Evolutionary conservation across 2,113 vertebrate genomes (phyloP).

Genomic region (Neoarius graeffei): DNA sequence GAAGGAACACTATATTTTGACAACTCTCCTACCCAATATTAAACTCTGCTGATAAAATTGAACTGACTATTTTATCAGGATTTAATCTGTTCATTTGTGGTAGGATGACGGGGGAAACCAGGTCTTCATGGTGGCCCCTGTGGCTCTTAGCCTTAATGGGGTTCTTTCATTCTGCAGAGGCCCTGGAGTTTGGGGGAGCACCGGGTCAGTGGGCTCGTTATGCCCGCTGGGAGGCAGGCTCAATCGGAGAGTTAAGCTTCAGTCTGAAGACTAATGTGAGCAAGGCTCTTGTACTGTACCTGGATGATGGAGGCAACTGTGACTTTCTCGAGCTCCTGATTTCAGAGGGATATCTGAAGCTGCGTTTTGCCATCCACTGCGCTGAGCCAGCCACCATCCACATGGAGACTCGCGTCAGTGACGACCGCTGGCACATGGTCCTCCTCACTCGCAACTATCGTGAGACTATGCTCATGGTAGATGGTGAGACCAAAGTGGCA

Average conservation of each 20-base stretch:
- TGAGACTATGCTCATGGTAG: constrained; percentile 84
- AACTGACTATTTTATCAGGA: background rate
- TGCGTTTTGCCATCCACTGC: constrained; percentile 90
- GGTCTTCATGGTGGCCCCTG: constrained; percentile 63
- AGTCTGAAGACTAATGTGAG: constrained; percentile 87
- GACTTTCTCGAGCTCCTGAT: constrained; percentile 92
- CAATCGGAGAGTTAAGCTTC: constrained; percentile 87
- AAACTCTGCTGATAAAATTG: background rate
- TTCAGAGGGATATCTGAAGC: constrained; percentile 79
- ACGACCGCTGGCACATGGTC: constrained; percentile 93
- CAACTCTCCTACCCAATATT: constrained; percentile 40
- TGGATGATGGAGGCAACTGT: constrained; percentile 92
- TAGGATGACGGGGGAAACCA: constrained; percentile 65
- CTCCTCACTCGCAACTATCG: constrained; percentile 86
- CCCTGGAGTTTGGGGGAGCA: constrained; percentile 86
- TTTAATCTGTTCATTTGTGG: background rate
- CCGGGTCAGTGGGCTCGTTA: constrained; percentile 92
- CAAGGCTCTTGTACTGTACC: constrained; percentile 86
- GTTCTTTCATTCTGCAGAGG: constrained; percentile 56
- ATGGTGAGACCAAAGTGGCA: constrained; percentile 82
- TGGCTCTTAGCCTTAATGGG: constrained; percentile 64
- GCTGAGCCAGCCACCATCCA: constrained; percentile 83
- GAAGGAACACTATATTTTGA: background rate
- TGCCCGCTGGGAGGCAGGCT: constrained; percentile 84
- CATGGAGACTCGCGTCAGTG: constrained; percentile 79